These are phyloP conservation scores for Todiramphus chloris DNA, from an alignment of 2,113 vertebrate genomes.

Conservation along the genomic window DNA sequence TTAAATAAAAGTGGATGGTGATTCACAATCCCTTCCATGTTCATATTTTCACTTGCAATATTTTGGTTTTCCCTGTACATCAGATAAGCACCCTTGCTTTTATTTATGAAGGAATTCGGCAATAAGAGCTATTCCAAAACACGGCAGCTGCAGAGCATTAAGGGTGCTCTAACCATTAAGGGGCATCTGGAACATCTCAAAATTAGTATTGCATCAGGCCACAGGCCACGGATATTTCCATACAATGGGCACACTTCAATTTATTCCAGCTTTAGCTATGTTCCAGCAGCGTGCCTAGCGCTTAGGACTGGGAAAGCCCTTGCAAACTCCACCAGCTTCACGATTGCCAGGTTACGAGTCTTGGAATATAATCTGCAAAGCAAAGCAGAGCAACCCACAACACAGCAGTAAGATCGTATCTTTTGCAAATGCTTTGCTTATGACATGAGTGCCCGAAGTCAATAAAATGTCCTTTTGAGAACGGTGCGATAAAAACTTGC, in stretches of 20 bases:
- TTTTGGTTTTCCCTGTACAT: not conserved
- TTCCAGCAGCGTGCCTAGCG: not conserved
- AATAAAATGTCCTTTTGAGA: not conserved
- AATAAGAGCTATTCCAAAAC: conserved; percentile 10
- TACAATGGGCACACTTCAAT: conserved; percentile 46
- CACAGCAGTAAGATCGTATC: conserved; percentile 38
- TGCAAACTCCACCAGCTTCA: not conserved
- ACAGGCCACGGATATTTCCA: conserved; percentile 49
- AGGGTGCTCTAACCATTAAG: conserved; percentile 33
- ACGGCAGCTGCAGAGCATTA: conserved; percentile 46
- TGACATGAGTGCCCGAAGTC: not conserved
- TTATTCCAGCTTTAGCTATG: conserved; percentile 13
- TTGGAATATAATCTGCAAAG: not conserved
- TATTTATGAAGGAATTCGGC: not conserved
- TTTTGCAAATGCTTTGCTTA: conserved; percentile 42
- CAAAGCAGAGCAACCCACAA: conserved; percentile 20
- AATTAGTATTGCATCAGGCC: conserved; percentile 35
- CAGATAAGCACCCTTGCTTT: conserved; percentile 14
- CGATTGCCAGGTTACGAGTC: not conserved
- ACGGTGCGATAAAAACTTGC: not conserved
- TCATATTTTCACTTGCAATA: not conserved
- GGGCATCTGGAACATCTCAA: conserved; percentile 45
- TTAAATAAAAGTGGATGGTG: not conserved
- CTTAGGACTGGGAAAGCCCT: not conserved
- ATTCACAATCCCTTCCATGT: not conserved